Base-by-base conservation (phyloP, 2,888 invertebrate species). In the Hybos culiciformis region DNA sequence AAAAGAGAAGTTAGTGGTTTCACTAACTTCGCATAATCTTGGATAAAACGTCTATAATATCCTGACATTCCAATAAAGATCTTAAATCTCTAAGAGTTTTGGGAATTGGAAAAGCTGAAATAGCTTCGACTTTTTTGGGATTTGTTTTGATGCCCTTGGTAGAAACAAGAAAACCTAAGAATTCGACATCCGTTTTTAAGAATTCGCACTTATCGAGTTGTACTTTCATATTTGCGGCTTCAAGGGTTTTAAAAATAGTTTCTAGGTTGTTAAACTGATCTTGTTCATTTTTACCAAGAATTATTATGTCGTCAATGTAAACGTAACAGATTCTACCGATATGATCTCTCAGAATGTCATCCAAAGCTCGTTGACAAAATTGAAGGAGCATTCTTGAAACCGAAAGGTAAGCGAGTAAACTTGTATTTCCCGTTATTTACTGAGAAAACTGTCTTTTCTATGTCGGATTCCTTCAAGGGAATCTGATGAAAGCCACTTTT, bases 141-240 rank as follows among this genome's bases (percentile, higher is more conserved):
- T 56, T 50, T 7, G 57, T 55, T 43, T 48, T 51, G 14, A 53
- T 48, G n/a, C 52, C 53, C 3, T 56, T 51, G 7, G 45, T 42
- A 4, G 46, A 47, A 15, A 48, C 40, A 9, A 59, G 40, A 36
- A 57, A 58, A 5, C 61, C 59, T 26, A 62, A 43, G 43, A 53
- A 46, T 32, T 46, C 40, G 11, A 44, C 42, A 38, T 49, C 36
- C 11, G 6, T 21, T 31, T 43, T 46, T 9, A 46, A 42, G n/a
- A 49, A 46, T 17, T 43, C 44, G 14, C 48, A 44, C 36, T 50
- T 49, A 19, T 48, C 43, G 3, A 46, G 23, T 41, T 46, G 45
- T 12, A 46, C 34, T 36, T 49, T 50, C 39, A 48, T 45, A 17
- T 46, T 49, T 32, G 46, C 45, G 8, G 31, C 29, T 36, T 46